Base-by-base conservation (phyloP, 2,888 invertebrate species). In the Sturmia bella region DNA sequence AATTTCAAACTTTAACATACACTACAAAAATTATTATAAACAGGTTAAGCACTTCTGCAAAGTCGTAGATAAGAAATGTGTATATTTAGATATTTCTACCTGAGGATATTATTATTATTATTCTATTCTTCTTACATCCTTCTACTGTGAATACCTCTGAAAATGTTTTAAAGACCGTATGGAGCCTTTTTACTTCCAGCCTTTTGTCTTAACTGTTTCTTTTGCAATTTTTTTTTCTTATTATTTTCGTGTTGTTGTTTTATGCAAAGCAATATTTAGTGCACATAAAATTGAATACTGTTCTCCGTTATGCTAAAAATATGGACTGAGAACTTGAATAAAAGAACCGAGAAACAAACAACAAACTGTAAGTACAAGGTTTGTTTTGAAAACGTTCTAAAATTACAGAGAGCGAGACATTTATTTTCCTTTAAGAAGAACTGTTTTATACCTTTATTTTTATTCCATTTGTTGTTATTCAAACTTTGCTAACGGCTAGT, bases 311-410 rank as follows among this genome's bases (percentile, higher is more conserved):
- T 56, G 63, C 27, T 9, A 37, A 54, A 52, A 52, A 43, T 56
- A 32, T 50, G 19, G 32, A 15, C 41, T 63, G 45, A 7, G 21
- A 19, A 41, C 56, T 63, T n/a, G 17, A 59, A 50, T 39, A 56
- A 39, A 48, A 39, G 12, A 21, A 57, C 0, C 2, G 24, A 52
- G 32, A 66, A 66, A 66, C 9, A 48, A 76, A 69, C 52, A 69
- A 24, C 52, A 54, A 59, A 72, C 69, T 21, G 50, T 78, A 64
- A 70, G 77, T 72, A 68, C 52, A 73, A 73, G 72, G 72, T 79
- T 79, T 79, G 45, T 59, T 73, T 66, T 54, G 24, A 66, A 72
- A 78, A 73, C 66, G 68, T 66, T 79, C 32, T 66, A 59, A 79
- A 68, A 79, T 73, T 73, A 78, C 52, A 59, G 43, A 52, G 56